phyloP scores from a whole-genome alignment of 2,113 vertebrate species.

The Gnathonemus longibarbis region DNA sequence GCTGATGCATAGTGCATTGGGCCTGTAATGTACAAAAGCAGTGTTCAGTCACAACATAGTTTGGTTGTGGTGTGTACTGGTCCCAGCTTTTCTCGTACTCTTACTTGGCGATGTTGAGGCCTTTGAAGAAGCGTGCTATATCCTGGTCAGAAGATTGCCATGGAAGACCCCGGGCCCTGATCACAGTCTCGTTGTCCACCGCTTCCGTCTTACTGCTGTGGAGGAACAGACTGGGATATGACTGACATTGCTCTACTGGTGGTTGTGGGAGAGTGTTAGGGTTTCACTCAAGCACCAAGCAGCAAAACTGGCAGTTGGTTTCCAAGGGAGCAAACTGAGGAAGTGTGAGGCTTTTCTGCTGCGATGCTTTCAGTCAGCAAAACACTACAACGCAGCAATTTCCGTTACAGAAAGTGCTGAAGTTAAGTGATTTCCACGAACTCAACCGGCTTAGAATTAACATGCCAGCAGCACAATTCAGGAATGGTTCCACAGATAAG shows the following conservation, averaged over 20 bases:
- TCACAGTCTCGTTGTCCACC: conserved; percentile 89
- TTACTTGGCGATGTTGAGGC: conserved; percentile 94
- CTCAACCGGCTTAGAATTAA: neutral
- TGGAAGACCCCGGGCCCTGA: conserved; percentile 86
- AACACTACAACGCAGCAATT: neutral
- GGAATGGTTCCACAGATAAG: neutral
- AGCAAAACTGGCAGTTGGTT: neutral
- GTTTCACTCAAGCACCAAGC: neutral
- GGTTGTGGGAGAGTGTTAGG: neutral
- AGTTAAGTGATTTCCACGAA: neutral
- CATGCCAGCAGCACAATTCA: neutral
- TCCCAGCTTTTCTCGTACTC: conserved; percentile 27
- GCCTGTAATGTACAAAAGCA: neutral
- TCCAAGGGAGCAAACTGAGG: neutral
- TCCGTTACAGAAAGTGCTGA: neutral
- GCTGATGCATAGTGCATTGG: neutral
- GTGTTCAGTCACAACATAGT: neutral
- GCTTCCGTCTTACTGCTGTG: conserved; percentile 82
- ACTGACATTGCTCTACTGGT: neutral
- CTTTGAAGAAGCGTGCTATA: conserved; percentile 94
- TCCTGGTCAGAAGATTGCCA: conserved; percentile 98
- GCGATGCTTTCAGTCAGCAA: neutral
- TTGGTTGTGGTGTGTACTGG: neutral
- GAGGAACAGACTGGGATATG: neutral
- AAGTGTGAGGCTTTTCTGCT: neutral